Evolutionary conservation across 2,888 invertebrate genomes (phyloP).

Genomic region (Pedicia rivosa): DNA sequence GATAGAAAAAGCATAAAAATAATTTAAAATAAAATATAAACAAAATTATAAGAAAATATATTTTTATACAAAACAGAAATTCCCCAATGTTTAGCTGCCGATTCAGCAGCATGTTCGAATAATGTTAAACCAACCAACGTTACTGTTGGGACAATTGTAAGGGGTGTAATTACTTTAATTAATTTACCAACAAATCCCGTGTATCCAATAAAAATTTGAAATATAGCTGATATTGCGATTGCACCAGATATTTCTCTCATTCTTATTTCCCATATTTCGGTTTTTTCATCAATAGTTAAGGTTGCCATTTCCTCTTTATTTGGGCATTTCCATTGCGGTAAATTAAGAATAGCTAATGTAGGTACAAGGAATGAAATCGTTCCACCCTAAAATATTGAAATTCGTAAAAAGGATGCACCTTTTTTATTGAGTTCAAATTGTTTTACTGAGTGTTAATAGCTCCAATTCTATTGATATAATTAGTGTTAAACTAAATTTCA

Average conservation of each 20-base stretch:
- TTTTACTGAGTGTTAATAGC: background rate
- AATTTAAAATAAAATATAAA: slow-evolving; percentile 3
- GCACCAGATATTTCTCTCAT: slow-evolving; percentile 74
- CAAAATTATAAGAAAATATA: background rate
- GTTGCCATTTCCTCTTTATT: slow-evolving; percentile 31
- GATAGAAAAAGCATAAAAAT: slow-evolving; percentile 16
- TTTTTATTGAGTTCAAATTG: background rate
- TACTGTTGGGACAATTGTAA: slow-evolving; percentile 73
- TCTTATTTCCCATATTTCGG: slow-evolving; percentile 51
- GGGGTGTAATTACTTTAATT: slow-evolving; percentile 60
- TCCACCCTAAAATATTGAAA: slow-evolving; percentile 38
- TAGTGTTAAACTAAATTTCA: too few species aligned
- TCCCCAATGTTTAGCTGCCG: slow-evolving; percentile 75
- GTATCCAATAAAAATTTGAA: slow-evolving; percentile 56
- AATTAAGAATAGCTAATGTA: slow-evolving; percentile 53
- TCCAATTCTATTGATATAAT: background rate
- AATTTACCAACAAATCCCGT: slow-evolving; percentile 60
- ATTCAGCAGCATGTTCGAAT: slow-evolving; percentile 62
- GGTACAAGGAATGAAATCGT: slow-evolving; percentile 69
- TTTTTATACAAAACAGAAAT: slow-evolving; percentile 55
- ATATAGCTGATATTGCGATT: slow-evolving; percentile 59
- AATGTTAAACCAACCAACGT: slow-evolving; percentile 68
- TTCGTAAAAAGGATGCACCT: background rate
- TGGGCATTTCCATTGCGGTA: slow-evolving; percentile 60
- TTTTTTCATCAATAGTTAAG: slow-evolving; percentile 38